These are phyloP conservation scores for Dicaeum eximium DNA, from an alignment of 2,113 vertebrate species.

Conservation along the genomic window DNA sequence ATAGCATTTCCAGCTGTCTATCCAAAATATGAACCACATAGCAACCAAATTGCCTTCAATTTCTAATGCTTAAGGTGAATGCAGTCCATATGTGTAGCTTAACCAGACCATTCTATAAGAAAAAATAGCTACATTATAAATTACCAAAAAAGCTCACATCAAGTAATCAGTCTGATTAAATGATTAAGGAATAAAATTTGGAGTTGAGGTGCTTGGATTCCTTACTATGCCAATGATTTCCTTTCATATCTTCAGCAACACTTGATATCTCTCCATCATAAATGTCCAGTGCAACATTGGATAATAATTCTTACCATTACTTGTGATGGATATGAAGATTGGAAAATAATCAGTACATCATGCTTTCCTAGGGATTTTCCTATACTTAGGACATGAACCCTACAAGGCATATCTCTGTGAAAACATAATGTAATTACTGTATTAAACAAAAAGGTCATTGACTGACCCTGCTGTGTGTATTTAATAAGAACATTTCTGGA, in stretches of 20 bases:
- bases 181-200: background rate
- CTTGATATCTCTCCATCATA: background rate
- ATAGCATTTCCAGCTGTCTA: background rate
- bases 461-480: background rate
- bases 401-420: background rate
- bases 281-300: background rate
- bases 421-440: constrained; percentile 1
- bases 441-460: constrained; percentile 16
- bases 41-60: background rate
- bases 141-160: background rate
- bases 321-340: background rate
- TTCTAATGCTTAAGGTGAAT: background rate
- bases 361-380: background rate
- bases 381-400: background rate
- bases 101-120: background rate
- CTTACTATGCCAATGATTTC: background rate
- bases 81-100: background rate
- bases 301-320: background rate
- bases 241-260: background rate
- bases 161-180: background rate
- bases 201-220: background rate
- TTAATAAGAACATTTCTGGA: constrained; percentile 17
- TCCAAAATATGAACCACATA: background rate
- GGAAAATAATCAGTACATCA: background rate
- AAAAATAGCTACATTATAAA: background rate